A percentile compares a stretch with the other conserved stretches of the same genome.
Conservation (phyloP, 2,888 invertebrate genomes). For the Caenorhabditis angaria region DNA sequence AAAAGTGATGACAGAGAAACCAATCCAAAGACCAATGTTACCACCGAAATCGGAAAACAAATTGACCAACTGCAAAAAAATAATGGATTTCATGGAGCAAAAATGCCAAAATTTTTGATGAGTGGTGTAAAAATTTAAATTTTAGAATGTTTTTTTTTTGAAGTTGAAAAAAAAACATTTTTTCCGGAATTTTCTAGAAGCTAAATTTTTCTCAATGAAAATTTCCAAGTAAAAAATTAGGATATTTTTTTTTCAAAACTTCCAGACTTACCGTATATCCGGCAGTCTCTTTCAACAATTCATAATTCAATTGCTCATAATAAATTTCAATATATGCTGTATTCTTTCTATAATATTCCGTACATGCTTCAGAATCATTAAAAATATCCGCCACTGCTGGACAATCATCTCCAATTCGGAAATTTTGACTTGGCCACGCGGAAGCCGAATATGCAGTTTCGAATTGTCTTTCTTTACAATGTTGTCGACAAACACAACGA, state of each 20-base stretch:
- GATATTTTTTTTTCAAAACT: neutral
- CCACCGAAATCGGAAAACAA: conserved; percentile 72
- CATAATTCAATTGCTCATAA: conserved; percentile 72
- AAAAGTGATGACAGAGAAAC: conserved; percentile 69
- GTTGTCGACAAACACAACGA: conserved; percentile 61
- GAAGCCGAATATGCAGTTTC: conserved; percentile 72
- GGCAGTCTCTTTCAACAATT: conserved; percentile 70
- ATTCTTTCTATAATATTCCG: conserved; percentile 69
- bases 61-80: conserved; percentile 71
- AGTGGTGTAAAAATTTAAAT: conserved; percentile 16
- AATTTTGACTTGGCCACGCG: conserved; percentile 71
- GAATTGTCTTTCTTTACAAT: conserved; percentile 70
- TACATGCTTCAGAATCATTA: conserved; percentile 67
- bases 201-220: neutral
- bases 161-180: neutral
- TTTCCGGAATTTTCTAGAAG: neutral
- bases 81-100: neutral
- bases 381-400: conserved; percentile 62
- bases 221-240: neutral
- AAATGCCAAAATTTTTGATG: neutral
- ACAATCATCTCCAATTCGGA: conserved; percentile 66
- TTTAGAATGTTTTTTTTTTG: conserved; percentile 4
- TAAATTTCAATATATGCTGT: conserved; percentile 72
- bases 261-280: conserved; percentile 67
- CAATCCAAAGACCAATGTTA: conserved; percentile 73